A percentile compares a stretch with the other conserved stretches of the same genome.
Evolutionary conservation across 2,113 vertebrate species (phyloP).

Genomic region (Cichladusa arquata): DNA sequence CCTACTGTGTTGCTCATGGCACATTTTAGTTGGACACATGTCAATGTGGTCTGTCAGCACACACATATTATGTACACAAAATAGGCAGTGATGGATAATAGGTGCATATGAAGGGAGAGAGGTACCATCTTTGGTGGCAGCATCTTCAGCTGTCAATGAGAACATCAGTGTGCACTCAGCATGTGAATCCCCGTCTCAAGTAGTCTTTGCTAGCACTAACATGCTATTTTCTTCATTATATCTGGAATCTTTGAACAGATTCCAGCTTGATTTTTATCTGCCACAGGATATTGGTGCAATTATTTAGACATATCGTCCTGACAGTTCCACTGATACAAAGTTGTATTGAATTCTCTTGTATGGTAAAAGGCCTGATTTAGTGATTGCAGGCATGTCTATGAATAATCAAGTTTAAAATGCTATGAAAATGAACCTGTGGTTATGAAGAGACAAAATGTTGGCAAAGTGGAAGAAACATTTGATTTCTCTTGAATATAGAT

Average conservation of each 20-base stretch:
- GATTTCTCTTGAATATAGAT: neutral
- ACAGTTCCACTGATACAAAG: neutral
- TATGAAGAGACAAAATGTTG: neutral
- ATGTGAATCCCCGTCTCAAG: neutral
- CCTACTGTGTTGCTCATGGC: neutral
- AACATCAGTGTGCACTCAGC: neutral
- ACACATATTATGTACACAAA: fast-evolving
- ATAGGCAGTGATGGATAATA: neutral
- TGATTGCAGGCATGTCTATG: neutral
- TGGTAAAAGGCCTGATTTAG: neutral
- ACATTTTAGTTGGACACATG: neutral
- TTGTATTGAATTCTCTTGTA: neutral
- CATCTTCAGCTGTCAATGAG: neutral
- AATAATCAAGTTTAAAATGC: neutral
- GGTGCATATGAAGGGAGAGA: neutral
- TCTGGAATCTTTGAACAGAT: neutral
- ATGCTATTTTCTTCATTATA: neutral
- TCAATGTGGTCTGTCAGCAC: neutral
- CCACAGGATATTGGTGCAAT: neutral
- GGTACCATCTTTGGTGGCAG: fast-evolving
- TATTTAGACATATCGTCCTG: neutral
- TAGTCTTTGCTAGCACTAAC: neutral
- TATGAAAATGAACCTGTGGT: neutral
- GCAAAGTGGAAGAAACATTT: neutral
- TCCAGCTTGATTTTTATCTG: neutral